Evolutionary conservation across 2,888 invertebrate species (phyloP).

Genomic region (Drosophila gaucha): DNA sequence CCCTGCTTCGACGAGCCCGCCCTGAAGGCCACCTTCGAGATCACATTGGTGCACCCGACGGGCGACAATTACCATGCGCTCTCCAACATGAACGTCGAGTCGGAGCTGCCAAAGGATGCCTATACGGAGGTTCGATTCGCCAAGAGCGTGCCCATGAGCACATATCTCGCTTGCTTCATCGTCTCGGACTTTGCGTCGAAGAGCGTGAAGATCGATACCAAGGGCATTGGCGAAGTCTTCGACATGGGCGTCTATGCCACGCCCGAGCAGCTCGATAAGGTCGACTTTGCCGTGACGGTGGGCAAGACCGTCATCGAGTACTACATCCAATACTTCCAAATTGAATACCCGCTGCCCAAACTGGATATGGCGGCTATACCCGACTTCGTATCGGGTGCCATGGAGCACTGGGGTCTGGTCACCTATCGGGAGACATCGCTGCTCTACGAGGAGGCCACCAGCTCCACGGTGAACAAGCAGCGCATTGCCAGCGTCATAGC

Average conservation of each 20-base stretch:
- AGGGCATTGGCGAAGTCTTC: slow-evolving; percentile 87
- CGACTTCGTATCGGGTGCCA: slow-evolving; percentile 90
- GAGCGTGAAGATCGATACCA: slow-evolving; percentile 85
- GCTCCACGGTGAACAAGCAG: slow-evolving; percentile 91
- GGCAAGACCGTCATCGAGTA: slow-evolving; percentile 91
- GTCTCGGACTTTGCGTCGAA: slow-evolving; percentile 92
- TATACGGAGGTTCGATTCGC: slow-evolving; percentile 89
- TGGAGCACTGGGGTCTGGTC: slow-evolving; percentile 98
- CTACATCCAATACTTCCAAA: slow-evolving; percentile 93
- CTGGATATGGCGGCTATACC: slow-evolving; percentile 87
- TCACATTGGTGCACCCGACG: slow-evolving; percentile 90
- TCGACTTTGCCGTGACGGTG: slow-evolving; percentile 90
- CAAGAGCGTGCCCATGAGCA: slow-evolving; percentile 96
- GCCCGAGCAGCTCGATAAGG: slow-evolving; percentile 90
- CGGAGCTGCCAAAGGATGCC: slow-evolving; percentile 82
- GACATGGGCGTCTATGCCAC: slow-evolving; percentile 91
- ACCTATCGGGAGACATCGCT: slow-evolving; percentile 95
- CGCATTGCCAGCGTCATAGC: slow-evolving; percentile 92
- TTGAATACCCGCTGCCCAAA: slow-evolving; percentile 95
- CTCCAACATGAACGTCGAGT: slow-evolving; percentile 92
- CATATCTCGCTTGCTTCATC: slow-evolving; percentile 96
- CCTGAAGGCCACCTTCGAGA: slow-evolving; percentile 93
- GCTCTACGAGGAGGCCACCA: slow-evolving; percentile 90
- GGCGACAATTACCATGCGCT: slow-evolving; percentile 89
- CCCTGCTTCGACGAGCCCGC: slow-evolving; percentile 98